Conservation (phyloP, 2,797 vertebrate species). For the Rousettus madagascariensis region DNA sequence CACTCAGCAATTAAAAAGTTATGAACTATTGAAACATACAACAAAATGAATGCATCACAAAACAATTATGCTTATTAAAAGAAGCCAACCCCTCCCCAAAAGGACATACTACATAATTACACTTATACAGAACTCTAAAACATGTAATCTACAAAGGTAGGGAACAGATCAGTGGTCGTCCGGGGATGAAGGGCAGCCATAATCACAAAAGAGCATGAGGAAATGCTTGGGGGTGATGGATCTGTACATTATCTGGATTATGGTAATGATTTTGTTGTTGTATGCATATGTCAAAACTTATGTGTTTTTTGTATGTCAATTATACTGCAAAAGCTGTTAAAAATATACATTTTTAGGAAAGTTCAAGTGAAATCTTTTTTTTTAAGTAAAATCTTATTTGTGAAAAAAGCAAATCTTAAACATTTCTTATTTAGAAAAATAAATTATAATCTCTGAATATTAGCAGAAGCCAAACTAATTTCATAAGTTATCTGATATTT, state of each 20-base stretch:
- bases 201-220: not conserved
- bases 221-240: not conserved
- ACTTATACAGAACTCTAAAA: not conserved
- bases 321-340: not conserved
- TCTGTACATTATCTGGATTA: not conserved
- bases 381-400: not conserved
- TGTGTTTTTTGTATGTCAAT: not conserved
- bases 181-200: not conserved
- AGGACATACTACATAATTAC: not conserved
- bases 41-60: not conserved
- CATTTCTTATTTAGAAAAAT: not conserved
- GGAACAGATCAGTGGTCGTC: not conserved
- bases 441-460: not conserved
- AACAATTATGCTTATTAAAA: not conserved
- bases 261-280: not conserved
- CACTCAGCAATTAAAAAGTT: not conserved
- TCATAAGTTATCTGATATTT: not conserved
- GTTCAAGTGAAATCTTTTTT: not conserved
- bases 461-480: not conserved
- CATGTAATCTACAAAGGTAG: not conserved
- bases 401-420: slow-evolving; percentile 8
- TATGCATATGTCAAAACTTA: not conserved
- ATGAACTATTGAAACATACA: not conserved
- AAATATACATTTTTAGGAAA: not conserved
- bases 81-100: not conserved